Evolutionary conservation across 2,113 vertebrate species (phyloP).

Genomic region (Mesoclemmys tuberculata): DNA sequence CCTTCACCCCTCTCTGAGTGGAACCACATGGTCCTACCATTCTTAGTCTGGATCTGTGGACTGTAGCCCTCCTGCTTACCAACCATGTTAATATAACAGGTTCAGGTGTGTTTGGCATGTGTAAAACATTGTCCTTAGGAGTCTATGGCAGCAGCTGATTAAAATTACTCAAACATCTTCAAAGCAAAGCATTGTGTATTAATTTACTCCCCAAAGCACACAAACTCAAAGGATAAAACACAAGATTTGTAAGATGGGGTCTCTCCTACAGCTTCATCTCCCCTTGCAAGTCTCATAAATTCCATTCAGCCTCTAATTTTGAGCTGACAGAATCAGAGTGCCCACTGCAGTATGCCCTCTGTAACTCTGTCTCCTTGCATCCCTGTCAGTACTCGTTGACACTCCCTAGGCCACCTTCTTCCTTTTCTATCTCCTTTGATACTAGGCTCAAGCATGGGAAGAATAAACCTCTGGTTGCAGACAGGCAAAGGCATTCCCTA

Average conservation of each 20-base stretch:
- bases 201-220: not conserved
- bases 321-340: not conserved
- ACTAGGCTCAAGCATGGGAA: not conserved
- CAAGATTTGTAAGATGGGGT: not conserved
- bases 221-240: not conserved
- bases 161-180: not conserved
- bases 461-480: not conserved
- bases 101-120: not conserved
- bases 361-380: not conserved
- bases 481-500: not conserved
- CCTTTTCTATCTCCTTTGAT: not conserved
- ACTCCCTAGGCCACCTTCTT: not conserved
- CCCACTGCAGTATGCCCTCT: not conserved
- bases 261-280: not conserved
- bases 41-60: not conserved
- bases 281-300: not conserved
- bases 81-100: not conserved
- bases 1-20: not conserved
- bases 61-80: not conserved
- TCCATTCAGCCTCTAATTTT: not conserved
- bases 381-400: not conserved
- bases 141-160: not conserved
- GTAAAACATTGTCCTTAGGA: not conserved
- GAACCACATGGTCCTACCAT: not conserved
- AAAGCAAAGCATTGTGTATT: not conserved